Base-by-base conservation (phyloP, 2,113 vertebrate genomes). In the Procavia capensis region DNA sequence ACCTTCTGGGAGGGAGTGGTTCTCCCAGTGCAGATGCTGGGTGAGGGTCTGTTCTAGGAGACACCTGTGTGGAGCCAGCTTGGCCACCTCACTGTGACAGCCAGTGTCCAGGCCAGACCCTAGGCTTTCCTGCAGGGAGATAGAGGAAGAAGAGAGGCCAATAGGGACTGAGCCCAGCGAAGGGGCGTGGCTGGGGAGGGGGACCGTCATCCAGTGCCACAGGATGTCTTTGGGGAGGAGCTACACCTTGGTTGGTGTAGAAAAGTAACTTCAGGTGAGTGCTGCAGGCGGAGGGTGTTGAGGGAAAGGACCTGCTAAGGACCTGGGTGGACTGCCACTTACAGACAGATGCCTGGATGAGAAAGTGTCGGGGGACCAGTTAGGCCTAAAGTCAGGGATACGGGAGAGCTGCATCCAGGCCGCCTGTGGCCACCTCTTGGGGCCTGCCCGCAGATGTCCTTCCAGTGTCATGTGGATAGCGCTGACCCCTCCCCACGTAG, bases 191-290 rank as follows among this genome's bases (percentile, higher is more conserved):
- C 13, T 39, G 68, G 19, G 16, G 11, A 59, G 16, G 36, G 16
- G 24, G 22, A 68, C 54, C 0, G 0, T 11, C 1, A 7, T 16
- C 25, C 6, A 0, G 41, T 17, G 4, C 31, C 14, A 6, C 45
- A 5, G 17, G 17, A 16, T 5, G 1, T 11, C 70, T 39, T 14
- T 41, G 8, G 9, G 59, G 83, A 25, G 8, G 61, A 9, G 17
- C 50, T 45, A 6, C 29, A 29, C 34, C 59, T 61, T 45, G 14
- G 3, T 19, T 7, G n/a, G 8, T 41, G 22, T 14, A 0, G 39
- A 34, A 54, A 47, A 24, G 41, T 4, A 50, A 47, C 34, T 2
- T 36, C 6, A 5, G 82, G 7, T 6, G 41, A 13, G 31, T 17
- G 2, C 36, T 9, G 1, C 27, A 36, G 36, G n/a, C 1, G 0